Conservation (phyloP, 30 jellyfish, hydroid and myxozoan species). For the Aurelia sp. region DNA sequence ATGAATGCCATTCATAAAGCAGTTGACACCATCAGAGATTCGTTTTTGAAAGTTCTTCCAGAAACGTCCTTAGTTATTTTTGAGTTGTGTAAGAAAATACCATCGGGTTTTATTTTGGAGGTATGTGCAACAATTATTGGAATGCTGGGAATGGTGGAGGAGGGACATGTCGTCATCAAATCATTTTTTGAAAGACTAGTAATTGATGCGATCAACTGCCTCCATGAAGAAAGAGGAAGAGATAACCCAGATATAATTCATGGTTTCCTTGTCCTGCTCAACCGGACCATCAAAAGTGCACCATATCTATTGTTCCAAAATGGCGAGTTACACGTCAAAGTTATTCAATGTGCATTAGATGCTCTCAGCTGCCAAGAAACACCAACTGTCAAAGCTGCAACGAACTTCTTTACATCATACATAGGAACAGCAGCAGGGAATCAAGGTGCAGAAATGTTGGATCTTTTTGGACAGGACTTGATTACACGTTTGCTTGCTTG, state of each 20-base stretch:
- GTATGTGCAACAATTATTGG: slow-evolving; percentile 78
- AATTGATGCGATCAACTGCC: slow-evolving; percentile 18
- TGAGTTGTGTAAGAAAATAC: slow-evolving; percentile 47
- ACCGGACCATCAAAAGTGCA: slow-evolving; percentile 75
- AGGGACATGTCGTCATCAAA: slow-evolving; percentile 8
- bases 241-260: slow-evolving; percentile 79
- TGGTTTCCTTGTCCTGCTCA: slow-evolving; percentile 72
- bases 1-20: slow-evolving; percentile 72
- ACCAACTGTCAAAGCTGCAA: slow-evolving; percentile 79
- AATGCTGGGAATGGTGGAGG: slow-evolving; percentile 70
- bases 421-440: slow-evolving; percentile 35
- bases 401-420: slow-evolving; percentile 63
- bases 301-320: slow-evolving; percentile 53
- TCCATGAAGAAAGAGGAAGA: slow-evolving; percentile 43
- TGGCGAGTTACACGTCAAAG: slow-evolving; percentile 51
- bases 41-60: slow-evolving; percentile 64
- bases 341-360: slow-evolving; percentile 54
- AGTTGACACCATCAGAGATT: slow-evolving; percentile 80
- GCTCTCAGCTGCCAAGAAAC: slow-evolving; percentile 79
- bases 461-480: slow-evolving; percentile 74
- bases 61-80: slow-evolving; percentile 46
- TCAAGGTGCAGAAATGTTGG: slow-evolving; percentile 49
- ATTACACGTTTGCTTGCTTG: slow-evolving; percentile 58
- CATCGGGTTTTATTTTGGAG: slow-evolving; percentile 66
- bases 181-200: slow-evolving; percentile 56